These are phyloP conservation scores for Ostrea edulis DNA, from an alignment of 1,140 invertebrate species.

Conservation along the genomic window DNA sequence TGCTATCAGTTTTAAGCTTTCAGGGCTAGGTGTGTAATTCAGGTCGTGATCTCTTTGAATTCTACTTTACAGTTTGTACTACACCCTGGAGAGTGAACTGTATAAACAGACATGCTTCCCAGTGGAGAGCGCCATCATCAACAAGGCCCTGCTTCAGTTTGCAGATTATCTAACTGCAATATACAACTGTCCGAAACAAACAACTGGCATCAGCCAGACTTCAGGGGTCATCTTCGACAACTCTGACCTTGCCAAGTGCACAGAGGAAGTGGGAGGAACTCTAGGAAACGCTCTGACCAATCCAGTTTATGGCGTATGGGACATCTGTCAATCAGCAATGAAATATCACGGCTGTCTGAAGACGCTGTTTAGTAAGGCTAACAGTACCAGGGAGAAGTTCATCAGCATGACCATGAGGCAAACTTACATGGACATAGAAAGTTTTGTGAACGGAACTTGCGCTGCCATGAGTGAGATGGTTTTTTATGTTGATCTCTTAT, in stretches of 20 bases:
- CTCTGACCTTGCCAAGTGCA: background rate
- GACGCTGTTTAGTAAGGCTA: background rate
- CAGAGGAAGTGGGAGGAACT: background rate
- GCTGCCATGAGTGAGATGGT: background rate
- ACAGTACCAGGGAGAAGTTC: slow-evolving; percentile 9
- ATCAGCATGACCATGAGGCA: slow-evolving; percentile 10
- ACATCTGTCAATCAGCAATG: background rate
- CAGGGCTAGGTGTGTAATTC: too few species aligned
- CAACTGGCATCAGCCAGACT: background rate
- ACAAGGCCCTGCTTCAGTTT: background rate
- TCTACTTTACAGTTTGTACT: background rate
- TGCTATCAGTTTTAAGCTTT: too few species aligned
- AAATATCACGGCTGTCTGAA: background rate
- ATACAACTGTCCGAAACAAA: background rate
- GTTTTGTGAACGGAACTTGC: slow-evolving; percentile 13
- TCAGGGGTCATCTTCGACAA: background rate
- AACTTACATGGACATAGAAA: background rate
- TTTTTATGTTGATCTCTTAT: background rate
- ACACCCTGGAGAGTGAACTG: background rate
- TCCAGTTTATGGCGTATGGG: background rate
- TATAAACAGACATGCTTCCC: background rate
- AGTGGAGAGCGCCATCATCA: slow-evolving; percentile 1
- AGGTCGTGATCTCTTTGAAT: background rate
- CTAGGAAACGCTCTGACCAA: background rate
- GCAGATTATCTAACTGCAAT: background rate